Conservation (phyloP, 2,888 invertebrate species). For the Ochropleura leucogaster region DNA sequence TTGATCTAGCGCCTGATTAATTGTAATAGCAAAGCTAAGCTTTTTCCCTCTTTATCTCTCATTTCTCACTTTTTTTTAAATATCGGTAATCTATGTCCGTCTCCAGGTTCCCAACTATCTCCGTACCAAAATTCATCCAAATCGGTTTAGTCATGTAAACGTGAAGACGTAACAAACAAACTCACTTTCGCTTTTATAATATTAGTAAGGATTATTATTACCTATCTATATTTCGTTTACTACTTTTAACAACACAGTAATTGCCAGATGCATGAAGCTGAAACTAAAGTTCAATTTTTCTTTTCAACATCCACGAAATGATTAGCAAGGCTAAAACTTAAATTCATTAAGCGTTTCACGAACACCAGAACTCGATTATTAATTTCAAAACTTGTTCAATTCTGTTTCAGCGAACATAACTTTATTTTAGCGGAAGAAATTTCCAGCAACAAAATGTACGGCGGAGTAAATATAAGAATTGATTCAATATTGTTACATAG, state of each 20-base stretch:
- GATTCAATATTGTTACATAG: not conserved
- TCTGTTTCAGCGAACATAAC: slow-evolving; percentile 39
- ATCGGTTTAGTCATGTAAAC: too few species aligned
- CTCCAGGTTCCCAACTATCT: too few species aligned
- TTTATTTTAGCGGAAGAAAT: slow-evolving; percentile 12
- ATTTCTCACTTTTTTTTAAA: too few species aligned
- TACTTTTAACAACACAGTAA: not conserved
- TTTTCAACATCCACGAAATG: slow-evolving; percentile 5
- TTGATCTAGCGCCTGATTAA: too few species aligned
- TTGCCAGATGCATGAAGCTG: not conserved
- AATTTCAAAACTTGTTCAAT: slow-evolving; percentile 52
- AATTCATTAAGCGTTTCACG: slow-evolving; percentile 31
- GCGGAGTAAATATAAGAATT: not conserved
- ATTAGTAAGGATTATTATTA: too few species aligned
- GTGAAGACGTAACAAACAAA: too few species aligned
- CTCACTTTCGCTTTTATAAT: too few species aligned
- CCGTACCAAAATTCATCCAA: too few species aligned
- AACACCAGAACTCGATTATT: slow-evolving; percentile 50
- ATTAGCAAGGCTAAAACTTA: slow-evolving; percentile 25
- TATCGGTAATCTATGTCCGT: too few species aligned
- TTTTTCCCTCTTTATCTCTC: too few species aligned
- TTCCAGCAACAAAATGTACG: slow-evolving; percentile 8
- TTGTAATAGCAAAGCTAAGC: too few species aligned
- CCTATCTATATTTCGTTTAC: not conserved
- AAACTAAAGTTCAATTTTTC: not conserved